phyloP scores from a whole-genome alignment of 2,888 invertebrate genomes.

The Protula sp. region DNA sequence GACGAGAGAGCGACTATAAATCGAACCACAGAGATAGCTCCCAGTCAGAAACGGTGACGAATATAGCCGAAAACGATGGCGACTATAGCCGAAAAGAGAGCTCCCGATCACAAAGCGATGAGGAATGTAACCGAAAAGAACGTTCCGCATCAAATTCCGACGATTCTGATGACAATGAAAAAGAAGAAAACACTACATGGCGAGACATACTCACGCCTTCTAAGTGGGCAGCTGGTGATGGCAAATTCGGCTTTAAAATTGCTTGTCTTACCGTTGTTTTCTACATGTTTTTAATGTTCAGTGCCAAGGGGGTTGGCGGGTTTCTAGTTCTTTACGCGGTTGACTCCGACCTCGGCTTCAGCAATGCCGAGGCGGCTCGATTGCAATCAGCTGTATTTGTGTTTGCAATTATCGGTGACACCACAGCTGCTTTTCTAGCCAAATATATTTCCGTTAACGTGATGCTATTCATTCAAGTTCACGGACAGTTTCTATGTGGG shows the following conservation, averaged over 20 bases:
- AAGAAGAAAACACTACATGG: too few relatives aligned
- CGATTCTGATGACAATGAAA: too few relatives aligned
- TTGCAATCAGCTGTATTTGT: not conserved
- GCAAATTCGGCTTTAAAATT: not conserved
- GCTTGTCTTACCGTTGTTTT: not conserved
- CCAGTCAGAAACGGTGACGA: too few relatives aligned
- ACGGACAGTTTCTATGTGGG: not conserved
- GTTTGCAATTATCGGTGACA: not conserved
- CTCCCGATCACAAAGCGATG: too few relatives aligned
- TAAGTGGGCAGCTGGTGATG: not conserved
- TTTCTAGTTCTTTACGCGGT: not conserved
- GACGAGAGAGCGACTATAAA: too few relatives aligned
- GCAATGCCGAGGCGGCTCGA: not conserved
- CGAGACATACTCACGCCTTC: not conserved
- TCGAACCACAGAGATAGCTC: too few relatives aligned
- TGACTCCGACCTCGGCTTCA: not conserved
- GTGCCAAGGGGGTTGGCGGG: not conserved
- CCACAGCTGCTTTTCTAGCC: not conserved
- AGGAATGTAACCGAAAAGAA: too few relatives aligned
- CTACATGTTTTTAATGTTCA: not conserved
- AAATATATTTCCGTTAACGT: not conserved
- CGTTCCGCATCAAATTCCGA: too few relatives aligned
- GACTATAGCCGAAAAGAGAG: too few relatives aligned
- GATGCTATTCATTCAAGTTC: not conserved
- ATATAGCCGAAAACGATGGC: too few relatives aligned